Conservation (phyloP, 2,888 invertebrate species). For the Chrysopilus asiliformis region DNA sequence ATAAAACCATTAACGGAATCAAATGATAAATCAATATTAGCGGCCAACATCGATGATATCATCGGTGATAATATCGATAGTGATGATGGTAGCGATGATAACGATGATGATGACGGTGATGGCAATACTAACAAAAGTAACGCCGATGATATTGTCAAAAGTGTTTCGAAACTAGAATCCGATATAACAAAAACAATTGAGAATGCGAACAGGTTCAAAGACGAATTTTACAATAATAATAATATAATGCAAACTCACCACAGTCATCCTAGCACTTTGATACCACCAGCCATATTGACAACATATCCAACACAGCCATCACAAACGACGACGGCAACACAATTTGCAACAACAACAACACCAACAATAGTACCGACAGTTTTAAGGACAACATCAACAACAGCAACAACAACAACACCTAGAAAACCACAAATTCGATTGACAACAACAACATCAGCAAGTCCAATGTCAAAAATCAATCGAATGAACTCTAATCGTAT, state of each 20-base stretch:
- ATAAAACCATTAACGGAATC: conserved; percentile 14
- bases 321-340: conserved; percentile 5
- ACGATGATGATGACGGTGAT: neutral
- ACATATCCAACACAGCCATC: conserved; percentile 11
- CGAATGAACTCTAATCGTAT: too few species aligned
- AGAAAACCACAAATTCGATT: conserved; percentile 15
- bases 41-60: neutral
- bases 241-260: too few species aligned
- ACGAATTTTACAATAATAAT: too few species aligned
- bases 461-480: too few species aligned
- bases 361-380: conserved; percentile 8
- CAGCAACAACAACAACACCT: conserved; percentile 8
- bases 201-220: conserved; percentile 22
- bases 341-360: conserved; percentile 3
- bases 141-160: conserved; percentile 31
- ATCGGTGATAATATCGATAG: conserved; percentile 1
- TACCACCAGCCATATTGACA: conserved; percentile 11
- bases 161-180: conserved; percentile 33
- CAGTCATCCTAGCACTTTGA: too few species aligned
- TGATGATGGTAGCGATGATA: conserved; percentile 2
- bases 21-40: conserved; percentile 1
- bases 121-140: conserved; percentile 10
- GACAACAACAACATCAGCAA: conserved; percentile 13
- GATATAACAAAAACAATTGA: conserved; percentile 36
- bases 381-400: conserved; percentile 8